Base-by-base conservation (phyloP, 2,888 invertebrate species). In the Allacma fusca region DNA sequence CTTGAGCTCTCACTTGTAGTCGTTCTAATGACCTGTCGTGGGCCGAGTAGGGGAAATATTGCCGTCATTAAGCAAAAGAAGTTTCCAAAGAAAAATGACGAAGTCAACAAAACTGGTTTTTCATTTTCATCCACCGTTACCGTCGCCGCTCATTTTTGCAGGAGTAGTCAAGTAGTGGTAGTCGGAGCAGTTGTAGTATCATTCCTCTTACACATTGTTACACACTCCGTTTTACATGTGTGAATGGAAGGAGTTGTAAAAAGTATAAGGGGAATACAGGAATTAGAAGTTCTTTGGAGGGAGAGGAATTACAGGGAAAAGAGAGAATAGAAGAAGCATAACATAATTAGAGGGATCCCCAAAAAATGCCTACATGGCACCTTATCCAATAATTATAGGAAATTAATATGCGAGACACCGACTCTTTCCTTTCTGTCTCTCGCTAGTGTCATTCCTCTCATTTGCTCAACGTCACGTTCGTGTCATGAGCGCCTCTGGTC, bases 341-440 rank as follows among this genome's bases (percentile, higher is more conserved):
- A 81, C 82, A 82, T 81, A 81, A 83, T 84, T 82, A 84, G 69
- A 82, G 81, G 69, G 79, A 78, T 80, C 79, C 78, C 50, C 79
- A 82, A 83, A 85, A 85, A 85, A 85, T 84, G 85, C 85, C 85
- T 84, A 82, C 85, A 85, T 85, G 82, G 85, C 85, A 85, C 83
- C 83, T 85, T 83, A 81, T 81, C 80, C 84, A 83, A 84, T 84
- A 84, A 85, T 85, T 85, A 85, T 84, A 83, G 84, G 83, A 83
- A 85, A 85, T 85, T 85, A 85, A 85, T 85, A 85, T 85, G 85
- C 85, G 83, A 81, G 83, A 83, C 83, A 81, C 81, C 81, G 78
- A 84, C 82, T 80, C 81, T 75, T 80, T 65, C 78, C 79, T 75
- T 80, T 29, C 67, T 34, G 29, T 67, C 72, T 24, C 68, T 34